Conservation (phyloP, 2,113 vertebrate genomes). For the Alligator sinensis region DNA sequence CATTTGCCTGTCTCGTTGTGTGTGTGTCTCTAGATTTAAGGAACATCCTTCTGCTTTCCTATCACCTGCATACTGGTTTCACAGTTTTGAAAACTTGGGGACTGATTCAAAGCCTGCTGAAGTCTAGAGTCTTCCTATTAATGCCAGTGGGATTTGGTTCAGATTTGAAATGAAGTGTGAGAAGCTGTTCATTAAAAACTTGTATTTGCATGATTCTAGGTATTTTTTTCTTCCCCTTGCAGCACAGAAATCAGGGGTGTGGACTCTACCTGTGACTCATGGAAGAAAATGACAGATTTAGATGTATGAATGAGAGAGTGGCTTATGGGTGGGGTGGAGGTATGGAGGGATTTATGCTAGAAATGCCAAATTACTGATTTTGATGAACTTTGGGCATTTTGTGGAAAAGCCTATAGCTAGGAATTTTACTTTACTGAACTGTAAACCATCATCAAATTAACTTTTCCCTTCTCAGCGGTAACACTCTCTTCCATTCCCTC, state of each 20-base stretch:
- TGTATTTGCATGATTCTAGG: not conserved
- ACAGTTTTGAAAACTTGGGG: not conserved
- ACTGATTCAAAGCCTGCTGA: not conserved
- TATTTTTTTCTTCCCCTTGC: not conserved
- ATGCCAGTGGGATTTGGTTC: not conserved
- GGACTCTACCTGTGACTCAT: not conserved
- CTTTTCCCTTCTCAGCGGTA: not conserved
- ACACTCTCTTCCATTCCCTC: not conserved
- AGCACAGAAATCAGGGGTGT: accelerated
- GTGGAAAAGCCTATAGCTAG: not conserved
- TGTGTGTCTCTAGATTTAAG: not conserved
- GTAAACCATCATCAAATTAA: not conserved
- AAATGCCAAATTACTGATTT: not conserved
- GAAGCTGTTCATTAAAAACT: not conserved
- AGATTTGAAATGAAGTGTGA: not conserved
- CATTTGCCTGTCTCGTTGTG: not conserved
- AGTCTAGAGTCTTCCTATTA: not conserved
- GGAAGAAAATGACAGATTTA: not conserved
- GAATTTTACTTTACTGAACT: not conserved
- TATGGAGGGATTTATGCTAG: not conserved
- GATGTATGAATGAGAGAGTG: not conserved
- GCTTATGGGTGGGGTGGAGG: not conserved
- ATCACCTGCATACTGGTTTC: not conserved
- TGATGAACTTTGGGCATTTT: not conserved
- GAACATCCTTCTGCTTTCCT: not conserved